These are phyloP conservation scores for Macrosiphum euphorbiae DNA, from an alignment of 2,888 invertebrate species.

Conservation along the genomic window DNA sequence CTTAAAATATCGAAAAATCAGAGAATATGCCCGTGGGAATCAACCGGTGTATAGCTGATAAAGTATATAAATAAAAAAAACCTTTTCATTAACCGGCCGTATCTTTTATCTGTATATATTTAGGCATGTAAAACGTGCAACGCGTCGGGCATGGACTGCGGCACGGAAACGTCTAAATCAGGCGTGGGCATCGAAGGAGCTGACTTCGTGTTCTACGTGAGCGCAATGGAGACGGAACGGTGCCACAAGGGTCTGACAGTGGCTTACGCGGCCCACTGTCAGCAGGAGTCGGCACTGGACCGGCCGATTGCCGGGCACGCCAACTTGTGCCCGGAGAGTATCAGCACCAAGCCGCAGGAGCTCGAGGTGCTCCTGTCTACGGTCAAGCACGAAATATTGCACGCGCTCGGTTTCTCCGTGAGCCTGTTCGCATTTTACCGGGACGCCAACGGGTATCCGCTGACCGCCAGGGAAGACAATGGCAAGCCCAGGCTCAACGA, in stretches of 20 bases:
- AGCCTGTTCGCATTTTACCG: conserved; percentile 97
- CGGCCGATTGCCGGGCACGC: conserved; percentile 98
- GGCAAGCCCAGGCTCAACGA: conserved; percentile 91
- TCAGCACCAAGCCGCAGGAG: conserved; percentile 92
- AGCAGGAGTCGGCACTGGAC: conserved; percentile 93
- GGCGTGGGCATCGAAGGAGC: conserved; percentile 83
- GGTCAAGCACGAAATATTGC: conserved; percentile 98
- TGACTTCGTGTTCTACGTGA: conserved; percentile 97
- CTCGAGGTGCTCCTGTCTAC: conserved; percentile 92
- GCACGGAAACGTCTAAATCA: conserved; percentile 74
- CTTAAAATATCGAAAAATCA: background rate
- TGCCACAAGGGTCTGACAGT: conserved; percentile 93
- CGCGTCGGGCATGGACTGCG: conserved; percentile 86
- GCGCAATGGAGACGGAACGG: conserved; percentile 92
- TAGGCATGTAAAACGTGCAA: conserved; percentile 91
- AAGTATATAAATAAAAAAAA: background rate
- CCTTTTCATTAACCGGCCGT: background rate
- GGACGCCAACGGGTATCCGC: conserved; percentile 88
- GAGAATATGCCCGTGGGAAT: background rate
- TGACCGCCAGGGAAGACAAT: conserved; percentile 85
- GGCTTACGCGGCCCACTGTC: conserved; percentile 98
- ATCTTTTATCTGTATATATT: background rate
- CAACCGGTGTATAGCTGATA: background rate
- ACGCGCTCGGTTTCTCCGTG: conserved; percentile 97
- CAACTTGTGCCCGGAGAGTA: conserved; percentile 95